Percentiles rank a stretch among this genome's conserved stretches.
phyloP scores from a whole-genome alignment of 1,140 invertebrate genomes.

The Drosophila serrata region DNA sequence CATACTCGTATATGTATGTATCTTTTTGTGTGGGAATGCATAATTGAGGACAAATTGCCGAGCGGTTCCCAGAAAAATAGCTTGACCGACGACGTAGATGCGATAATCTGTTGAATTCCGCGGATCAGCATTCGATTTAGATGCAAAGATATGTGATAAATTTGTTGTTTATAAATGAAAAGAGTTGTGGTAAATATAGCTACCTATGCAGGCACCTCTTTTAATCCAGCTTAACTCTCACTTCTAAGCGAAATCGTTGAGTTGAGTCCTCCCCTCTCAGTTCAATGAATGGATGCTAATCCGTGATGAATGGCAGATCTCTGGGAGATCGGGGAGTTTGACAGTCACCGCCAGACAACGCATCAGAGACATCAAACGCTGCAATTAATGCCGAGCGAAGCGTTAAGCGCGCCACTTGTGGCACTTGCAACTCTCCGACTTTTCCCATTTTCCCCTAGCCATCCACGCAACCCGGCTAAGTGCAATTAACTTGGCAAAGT shows the following conservation, averaged over 20 bases:
- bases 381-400: slow-evolving; percentile 53
- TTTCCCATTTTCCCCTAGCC: slow-evolving; percentile 36
- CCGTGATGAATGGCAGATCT: slow-evolving; percentile 24
- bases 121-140: neutral
- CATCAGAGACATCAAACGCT: slow-evolving; percentile 41
- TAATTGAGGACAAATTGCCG: slow-evolving; percentile 47
- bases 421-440: slow-evolving; percentile 34
- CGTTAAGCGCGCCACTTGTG: slow-evolving; percentile 50
- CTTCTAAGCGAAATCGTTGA: slow-evolving; percentile 11
- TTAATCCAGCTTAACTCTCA: slow-evolving; percentile 37
- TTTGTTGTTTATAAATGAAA: neutral
- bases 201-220: neutral
- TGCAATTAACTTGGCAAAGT: slow-evolving; percentile 70
- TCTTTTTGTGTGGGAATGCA: slow-evolving; percentile 22
- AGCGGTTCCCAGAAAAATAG: slow-evolving; percentile 32
- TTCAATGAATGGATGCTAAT: slow-evolving; percentile 38
- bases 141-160: neutral
- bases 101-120: slow-evolving; percentile 24
- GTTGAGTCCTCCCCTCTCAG: neutral
- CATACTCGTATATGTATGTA: slow-evolving; percentile 28
- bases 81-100: slow-evolving; percentile 9
- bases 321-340: slow-evolving; percentile 22
- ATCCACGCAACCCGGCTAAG: slow-evolving; percentile 33
- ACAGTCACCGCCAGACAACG: slow-evolving; percentile 22
- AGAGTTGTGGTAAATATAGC: neutral